Evolutionary conservation across 2,113 vertebrate species (phyloP), one percentile per base, ranked within the genome.

Genomic region (Chionodraco myersi): DNA sequence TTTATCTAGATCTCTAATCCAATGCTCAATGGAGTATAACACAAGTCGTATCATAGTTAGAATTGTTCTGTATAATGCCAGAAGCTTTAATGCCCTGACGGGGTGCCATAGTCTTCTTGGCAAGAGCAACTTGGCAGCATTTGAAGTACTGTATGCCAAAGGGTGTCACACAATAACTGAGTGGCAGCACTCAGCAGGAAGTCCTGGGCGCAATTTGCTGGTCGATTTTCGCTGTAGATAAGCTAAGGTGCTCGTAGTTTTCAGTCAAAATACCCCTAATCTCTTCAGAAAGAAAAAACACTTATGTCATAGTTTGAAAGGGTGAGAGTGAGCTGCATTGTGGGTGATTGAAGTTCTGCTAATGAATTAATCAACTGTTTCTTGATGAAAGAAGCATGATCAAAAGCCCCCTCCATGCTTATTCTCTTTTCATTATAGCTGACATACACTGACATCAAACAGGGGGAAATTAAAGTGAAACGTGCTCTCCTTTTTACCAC

Each of bases 91-190:
- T 79, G 80, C 71, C 67, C 52, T 91, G 87, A 80, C 88, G 0
- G 7, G 11, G 60, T n/a, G 75, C 88, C 89, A 80, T 52, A 56
- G 61, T 86, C 66, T 72, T 80, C 69, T 88, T 83, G 84, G 71
- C 87, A 77, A 49, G 68, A 65, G 60, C n/a, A 6, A 47, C 56
- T 73, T 89, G 81, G 85, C 71, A 77, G 81, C 44, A 21, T 85
- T 11, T 68, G 26, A 76, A 79, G 36, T 41, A 7, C 36, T 80
- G 54, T 73, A 21, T 21, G 21, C 21, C 21, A 21, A 21, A 21
- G 21, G 21, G 21, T 21, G 21, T 21, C 78, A 87, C 70, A 69
- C 81, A 85, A 64, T 72, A 64, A 52, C 5, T 45, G 82, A 88
- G 83, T 69, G 78, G 75, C 85, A 80, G 70, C 79, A 65, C 69